These are phyloP conservation scores for Squalus acanthias DNA, from an alignment of 2,797 vertebrate genomes.

Conservation along the genomic window DNA sequence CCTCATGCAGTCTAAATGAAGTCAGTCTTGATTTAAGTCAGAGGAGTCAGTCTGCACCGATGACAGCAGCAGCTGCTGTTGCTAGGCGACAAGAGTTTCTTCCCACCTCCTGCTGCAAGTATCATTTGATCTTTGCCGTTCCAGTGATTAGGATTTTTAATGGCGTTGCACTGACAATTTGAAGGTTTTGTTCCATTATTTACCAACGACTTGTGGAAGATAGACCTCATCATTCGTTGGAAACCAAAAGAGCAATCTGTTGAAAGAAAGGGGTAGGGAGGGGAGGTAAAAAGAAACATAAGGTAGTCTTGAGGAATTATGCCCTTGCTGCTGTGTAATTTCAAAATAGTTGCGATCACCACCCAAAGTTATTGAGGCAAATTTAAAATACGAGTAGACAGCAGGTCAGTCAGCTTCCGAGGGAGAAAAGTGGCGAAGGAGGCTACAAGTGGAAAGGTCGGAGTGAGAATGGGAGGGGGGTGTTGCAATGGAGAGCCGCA, in stretches of 20 bases:
- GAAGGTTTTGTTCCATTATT: neutral
- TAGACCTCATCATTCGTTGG: neutral
- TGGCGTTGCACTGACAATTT: neutral
- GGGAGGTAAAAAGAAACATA: neutral
- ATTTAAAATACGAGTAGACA: neutral
- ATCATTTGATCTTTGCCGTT: slow-evolving; percentile 12
- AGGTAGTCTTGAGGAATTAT: neutral
- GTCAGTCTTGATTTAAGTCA: slow-evolving; percentile 25
- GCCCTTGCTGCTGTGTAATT: neutral
- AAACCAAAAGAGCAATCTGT: neutral
- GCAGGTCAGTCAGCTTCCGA: neutral
- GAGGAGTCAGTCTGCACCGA: neutral
- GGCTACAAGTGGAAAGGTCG: neutral
- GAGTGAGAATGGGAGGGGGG: neutral
- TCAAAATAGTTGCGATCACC: neutral
- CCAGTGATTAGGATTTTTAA: neutral
- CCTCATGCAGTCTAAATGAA: slow-evolving; percentile 19
- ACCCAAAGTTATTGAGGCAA: neutral
- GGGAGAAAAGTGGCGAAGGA: neutral
- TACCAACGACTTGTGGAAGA: neutral
- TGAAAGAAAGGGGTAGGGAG: no score
- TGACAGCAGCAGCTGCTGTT: slow-evolving; percentile 20
- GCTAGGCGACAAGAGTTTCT: neutral
- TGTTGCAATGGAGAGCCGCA: neutral
- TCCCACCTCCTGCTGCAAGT: slow-evolving; percentile 3